These are phyloP conservation scores for Drosophila arizonae DNA, from an alignment of 1,140 invertebrate species.

Conservation along the genomic window DNA sequence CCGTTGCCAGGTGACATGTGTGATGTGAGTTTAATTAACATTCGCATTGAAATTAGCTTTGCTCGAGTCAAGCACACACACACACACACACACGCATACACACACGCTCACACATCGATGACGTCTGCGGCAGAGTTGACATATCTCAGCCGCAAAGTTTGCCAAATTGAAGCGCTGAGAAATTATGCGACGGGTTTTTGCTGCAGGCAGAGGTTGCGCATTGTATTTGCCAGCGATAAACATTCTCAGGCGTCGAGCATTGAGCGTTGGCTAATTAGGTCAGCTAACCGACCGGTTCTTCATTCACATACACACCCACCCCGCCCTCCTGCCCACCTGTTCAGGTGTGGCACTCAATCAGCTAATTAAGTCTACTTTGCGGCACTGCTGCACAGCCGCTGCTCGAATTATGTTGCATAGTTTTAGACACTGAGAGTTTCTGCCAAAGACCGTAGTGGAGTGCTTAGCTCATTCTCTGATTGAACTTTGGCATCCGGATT, in stretches of 20 bases:
- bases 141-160: conserved; percentile 1
- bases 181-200: conserved; percentile 26
- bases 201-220: background rate
- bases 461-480: no score
- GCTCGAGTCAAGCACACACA: background rate
- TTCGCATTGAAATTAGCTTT: conserved; percentile 8
- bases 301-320: background rate
- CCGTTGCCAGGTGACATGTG: conserved; percentile 14
- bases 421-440: background rate
- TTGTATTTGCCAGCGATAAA: conserved; percentile 4
- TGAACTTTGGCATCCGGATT: no score
- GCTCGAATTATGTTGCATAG: conserved; percentile 8
- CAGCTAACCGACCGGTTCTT: conserved; percentile 37
- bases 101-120: conserved; percentile 2
- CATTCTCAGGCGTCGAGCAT: conserved; percentile 18
- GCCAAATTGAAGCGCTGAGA: conserved; percentile 2
- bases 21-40: conserved; percentile 30
- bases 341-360: background rate
- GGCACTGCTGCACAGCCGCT: background rate
- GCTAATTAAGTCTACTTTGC: conserved; percentile 5
- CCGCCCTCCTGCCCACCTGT: background rate
- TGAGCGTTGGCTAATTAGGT: conserved; percentile 38
- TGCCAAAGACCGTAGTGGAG: background rate
- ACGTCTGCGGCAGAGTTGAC: conserved; percentile 2
- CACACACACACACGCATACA: background rate